phyloP scores from a whole-genome alignment of 1,140 invertebrate species.

The Melitaea cinxia region DNA sequence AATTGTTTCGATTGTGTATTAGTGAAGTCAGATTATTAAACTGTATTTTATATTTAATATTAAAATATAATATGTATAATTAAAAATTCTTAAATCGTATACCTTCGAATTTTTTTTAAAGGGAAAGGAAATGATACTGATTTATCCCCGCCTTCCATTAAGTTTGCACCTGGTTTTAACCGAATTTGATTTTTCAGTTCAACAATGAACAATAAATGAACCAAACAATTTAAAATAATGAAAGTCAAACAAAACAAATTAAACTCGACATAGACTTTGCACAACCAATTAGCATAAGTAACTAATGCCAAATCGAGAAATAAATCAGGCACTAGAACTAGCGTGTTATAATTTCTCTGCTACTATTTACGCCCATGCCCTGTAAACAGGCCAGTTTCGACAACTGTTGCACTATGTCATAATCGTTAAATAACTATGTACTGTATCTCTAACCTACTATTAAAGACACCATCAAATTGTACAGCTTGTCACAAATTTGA shows the following conservation, averaged over 20 bases:
- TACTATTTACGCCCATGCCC: constrained; percentile 42
- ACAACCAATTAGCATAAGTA: background rate
- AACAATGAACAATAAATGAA: background rate
- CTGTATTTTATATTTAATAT: no score
- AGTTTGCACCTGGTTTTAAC: no score
- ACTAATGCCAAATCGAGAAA: constrained; percentile 11
- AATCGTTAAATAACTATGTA: constrained; percentile 25
- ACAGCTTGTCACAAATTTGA: background rate
- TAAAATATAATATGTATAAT: no score
- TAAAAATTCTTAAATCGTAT: no score
- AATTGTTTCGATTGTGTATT: no score
- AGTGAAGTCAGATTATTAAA: no score
- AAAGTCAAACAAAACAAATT: background rate
- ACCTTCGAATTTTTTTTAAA: no score
- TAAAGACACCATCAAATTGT: background rate
- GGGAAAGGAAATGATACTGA: no score
- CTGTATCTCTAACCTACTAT: background rate
- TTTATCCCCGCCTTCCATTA: no score
- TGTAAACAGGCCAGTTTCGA: constrained; percentile 42
- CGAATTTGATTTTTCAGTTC: no score
- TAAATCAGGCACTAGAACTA: constrained; percentile 31
- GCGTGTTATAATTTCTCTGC: constrained; percentile 36
- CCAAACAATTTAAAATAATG: background rate
- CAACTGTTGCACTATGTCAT: constrained; percentile 40
- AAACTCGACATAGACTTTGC: constrained; percentile 5